These are phyloP conservation scores for Sclerodermus sp. DNA, from an alignment of 2,888 invertebrate species.

Conservation along the genomic window DNA sequence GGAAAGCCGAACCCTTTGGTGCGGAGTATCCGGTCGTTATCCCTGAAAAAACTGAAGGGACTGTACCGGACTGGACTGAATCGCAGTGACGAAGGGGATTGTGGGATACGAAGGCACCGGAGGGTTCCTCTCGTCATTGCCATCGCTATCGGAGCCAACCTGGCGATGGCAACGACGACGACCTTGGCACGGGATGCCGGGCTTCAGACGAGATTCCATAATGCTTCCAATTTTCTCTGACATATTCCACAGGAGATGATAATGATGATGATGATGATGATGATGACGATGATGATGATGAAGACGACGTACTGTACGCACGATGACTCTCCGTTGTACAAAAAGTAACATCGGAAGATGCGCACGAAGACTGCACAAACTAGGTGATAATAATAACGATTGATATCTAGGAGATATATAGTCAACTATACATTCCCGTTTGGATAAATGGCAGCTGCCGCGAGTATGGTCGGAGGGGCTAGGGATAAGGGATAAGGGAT, in stretches of 20 bases:
- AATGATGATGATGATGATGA: not conserved
- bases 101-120: too few species aligned
- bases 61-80: too few species aligned
- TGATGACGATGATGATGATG: not conserved
- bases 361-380: slow-evolving; percentile 3
- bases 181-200: too few species aligned
- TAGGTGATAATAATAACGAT: not conserved
- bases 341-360: not conserved
- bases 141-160: too few species aligned
- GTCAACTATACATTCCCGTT: not conserved
- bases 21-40: too few species aligned
- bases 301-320: too few species aligned
- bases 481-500: too few species aligned
- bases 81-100: too few species aligned
- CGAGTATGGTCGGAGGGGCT: slow-evolving; percentile 1
- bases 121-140: too few species aligned
- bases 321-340: not conserved
- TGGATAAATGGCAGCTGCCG: not conserved
- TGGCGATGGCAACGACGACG: too few species aligned
- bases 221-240: slow-evolving; percentile 7
- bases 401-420: not conserved
- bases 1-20: too few species aligned
- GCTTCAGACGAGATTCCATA: not conserved
- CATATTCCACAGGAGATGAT: not conserved
- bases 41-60: too few species aligned